Base-by-base conservation (phyloP, 2,113 vertebrate genomes). In the Anolis sagrei region DNA sequence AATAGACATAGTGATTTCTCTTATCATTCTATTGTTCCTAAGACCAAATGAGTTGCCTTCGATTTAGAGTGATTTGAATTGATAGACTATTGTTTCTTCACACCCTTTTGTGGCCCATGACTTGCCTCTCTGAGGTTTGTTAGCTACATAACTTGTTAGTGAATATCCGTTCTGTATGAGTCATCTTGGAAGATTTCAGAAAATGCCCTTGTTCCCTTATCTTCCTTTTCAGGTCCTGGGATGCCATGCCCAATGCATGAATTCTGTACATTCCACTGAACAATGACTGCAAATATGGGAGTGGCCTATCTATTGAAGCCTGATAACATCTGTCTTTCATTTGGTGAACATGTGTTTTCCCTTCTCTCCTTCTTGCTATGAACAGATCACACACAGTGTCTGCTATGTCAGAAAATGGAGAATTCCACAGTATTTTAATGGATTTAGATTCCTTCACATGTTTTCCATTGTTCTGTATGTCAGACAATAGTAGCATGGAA, bases 351-450 rank as follows among this genome's bases (percentile, higher is more conserved):
- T 74, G 29, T 64, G 9, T 27, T 39, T 68, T 58, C 51, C 16
- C 54, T 62, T 48, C 29, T 51, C 5, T 44, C 39, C 14, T 58
- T 58, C 49, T 58, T 72, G 27, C 44, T 2, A 8, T 81, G 11
- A 19, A 68, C 5, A 51, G 14, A 77, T 27, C 51, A 29, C 36
- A 64, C 1, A 13, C 62, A 32, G n/a, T 21, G 10, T 64, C 81
- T 66, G n/a, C 73, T 79, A 7, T 86, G 11, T 69, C 13, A 83
- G 39, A 84, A 86, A 72, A 44, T 69, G 27, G 86, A 49, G 32
- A 76, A 75, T 32, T 11, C 0, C 1, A 78, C 11, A 21, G 21
- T 83, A n/a, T 66, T 68, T 51, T 44, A 76, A 44, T 76, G 8
- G 21, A 68, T 36, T 32, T 49, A 16, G 8, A 34, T 7, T 61